Evolutionary conservation across 2,888 invertebrate genomes (phyloP), one percentile per base, ranked within the genome.

Genomic region (Nasonia oneida): DNA sequence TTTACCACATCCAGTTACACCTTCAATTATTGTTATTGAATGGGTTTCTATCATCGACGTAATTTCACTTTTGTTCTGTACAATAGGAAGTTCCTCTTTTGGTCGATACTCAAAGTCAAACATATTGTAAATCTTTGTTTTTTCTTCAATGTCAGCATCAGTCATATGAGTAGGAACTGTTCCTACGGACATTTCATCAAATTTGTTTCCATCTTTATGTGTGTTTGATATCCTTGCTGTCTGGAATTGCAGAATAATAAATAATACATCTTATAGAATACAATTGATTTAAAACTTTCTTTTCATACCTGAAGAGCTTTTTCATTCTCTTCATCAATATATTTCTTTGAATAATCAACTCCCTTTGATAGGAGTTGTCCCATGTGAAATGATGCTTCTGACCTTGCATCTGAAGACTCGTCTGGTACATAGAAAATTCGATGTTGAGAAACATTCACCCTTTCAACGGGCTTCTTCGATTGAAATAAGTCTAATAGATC

Each of bases 1-100:
- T 93, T 98, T 98, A 29, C 99, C 99, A 92, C 98, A 98, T 0
- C 99, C 99, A 0, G 99, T 99, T 0, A 97, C 96, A 0, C 99
- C 99, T 93, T 98, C 96, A 73, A 99, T 96, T 15, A 99, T 95
- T 0, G 97, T 95, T 0, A 98, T 97, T 81, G 96, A 95, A 91
- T 96, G 96, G 1, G 95, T 94, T 29, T 95, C 94, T 14, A 99
- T 95, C 77, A 95, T 94, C 3, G 95, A 93, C 3, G 98, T 88
- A 82, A 99, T 97, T 95, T 97, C 90, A 10, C 91, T 89, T 84
- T 88, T 90, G 78, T 89, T 88, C 4, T 89, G 74, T 33, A 88
- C 89, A 64, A 94, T 92, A 2, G 91, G 89, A 33, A 93, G 90
- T 83, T 89, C 90, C 2, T 86, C 81, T 57, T 91, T 89, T 2